A percentile compares a stretch with the other conserved stretches of the same genome.
phyloP scores from a whole-genome alignment of 2,113 vertebrate genomes.

The Saccopteryx bilineata region DNA sequence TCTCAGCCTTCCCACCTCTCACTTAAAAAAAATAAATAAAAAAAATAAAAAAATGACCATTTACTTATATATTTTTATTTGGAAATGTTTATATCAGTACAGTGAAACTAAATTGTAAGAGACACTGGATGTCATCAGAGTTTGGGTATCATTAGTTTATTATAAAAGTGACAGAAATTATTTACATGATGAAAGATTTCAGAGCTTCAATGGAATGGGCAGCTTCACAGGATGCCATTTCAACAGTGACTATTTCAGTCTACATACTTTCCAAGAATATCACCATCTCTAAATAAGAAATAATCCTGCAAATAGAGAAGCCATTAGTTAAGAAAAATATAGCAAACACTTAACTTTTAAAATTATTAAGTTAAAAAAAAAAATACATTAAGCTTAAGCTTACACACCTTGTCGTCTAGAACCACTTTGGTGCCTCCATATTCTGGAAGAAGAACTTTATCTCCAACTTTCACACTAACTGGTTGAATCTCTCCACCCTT shows the following conservation, averaged over 20 bases:
- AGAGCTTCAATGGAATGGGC: constrained; percentile 87
- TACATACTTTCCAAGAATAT: constrained; percentile 98
- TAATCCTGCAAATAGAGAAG: constrained; percentile 92
- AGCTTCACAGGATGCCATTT: constrained; percentile 78
- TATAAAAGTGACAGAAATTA: constrained; percentile 91
- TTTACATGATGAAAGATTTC: constrained; percentile 94
- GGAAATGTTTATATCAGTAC: constrained; percentile 81
- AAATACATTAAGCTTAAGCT: not conserved
- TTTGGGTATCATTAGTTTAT: constrained; percentile 82
- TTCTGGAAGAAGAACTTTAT: constrained; percentile 97
- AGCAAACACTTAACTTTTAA: not conserved
- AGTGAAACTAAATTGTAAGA: constrained; percentile 81
- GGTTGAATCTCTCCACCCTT: constrained; percentile 93
- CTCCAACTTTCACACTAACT: constrained; percentile 95
- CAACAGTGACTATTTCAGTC: constrained; percentile 89
- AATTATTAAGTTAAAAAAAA: not conserved
- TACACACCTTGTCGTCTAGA: constrained; percentile 95
- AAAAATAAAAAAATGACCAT: constrained; percentile 29
- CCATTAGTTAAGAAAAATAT: not conserved
- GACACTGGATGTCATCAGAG: constrained; percentile 74
- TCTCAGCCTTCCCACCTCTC: too few species aligned
- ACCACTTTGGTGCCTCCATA: constrained; percentile 98
- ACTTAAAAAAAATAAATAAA: too few species aligned
- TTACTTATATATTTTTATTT: constrained; percentile 86
- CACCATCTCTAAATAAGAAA: constrained; percentile 97